phyloP scores from a whole-genome alignment of 2,797 vertebrate genomes.

The Petrocephalus sullivani region DNA sequence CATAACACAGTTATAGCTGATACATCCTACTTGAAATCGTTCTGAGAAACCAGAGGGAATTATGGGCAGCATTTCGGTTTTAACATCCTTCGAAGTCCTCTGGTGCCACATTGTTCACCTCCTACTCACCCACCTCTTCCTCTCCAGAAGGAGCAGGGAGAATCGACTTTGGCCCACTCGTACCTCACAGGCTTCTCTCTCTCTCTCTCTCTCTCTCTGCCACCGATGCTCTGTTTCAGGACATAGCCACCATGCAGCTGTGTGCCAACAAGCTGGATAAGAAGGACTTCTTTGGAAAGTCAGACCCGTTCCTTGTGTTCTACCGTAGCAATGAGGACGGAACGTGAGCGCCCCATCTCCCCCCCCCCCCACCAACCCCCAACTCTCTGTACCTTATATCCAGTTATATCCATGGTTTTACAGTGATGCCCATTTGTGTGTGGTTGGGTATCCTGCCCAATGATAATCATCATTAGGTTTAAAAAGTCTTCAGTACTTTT shows the following conservation, averaged over 20 bases:
- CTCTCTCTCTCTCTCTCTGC: background rate
- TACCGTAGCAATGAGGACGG: conserved; percentile 95
- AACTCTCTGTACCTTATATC: background rate
- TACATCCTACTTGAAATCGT: background rate
- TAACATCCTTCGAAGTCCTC: background rate
- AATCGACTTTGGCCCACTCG: background rate
- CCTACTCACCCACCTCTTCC: background rate
- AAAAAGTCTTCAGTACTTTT: background rate
- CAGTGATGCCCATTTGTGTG: background rate
- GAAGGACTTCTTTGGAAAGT: conserved; percentile 97
- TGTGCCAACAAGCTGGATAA: conserved; percentile 97
- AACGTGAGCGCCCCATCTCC: conserved; percentile 67
- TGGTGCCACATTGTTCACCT: background rate
- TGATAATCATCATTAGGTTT: background rate
- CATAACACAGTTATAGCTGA: background rate
- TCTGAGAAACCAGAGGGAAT: background rate
- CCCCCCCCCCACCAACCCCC: too few relatives aligned
- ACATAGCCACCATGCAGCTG: conserved; percentile 91
- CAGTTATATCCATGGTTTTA: background rate
- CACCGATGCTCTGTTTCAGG: conserved; percentile 56
- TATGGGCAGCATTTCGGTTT: background rate
- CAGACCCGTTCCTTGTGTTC: conserved; percentile 93
- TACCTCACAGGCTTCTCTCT: background rate
- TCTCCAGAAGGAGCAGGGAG: background rate
- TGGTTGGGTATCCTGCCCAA: background rate